Percentiles rank a stretch among this genome's conserved stretches.
These are phyloP conservation scores for Uromys caudimaculatus DNA, from an alignment of 2,797 vertebrate species.

Conservation along the genomic window DNA sequence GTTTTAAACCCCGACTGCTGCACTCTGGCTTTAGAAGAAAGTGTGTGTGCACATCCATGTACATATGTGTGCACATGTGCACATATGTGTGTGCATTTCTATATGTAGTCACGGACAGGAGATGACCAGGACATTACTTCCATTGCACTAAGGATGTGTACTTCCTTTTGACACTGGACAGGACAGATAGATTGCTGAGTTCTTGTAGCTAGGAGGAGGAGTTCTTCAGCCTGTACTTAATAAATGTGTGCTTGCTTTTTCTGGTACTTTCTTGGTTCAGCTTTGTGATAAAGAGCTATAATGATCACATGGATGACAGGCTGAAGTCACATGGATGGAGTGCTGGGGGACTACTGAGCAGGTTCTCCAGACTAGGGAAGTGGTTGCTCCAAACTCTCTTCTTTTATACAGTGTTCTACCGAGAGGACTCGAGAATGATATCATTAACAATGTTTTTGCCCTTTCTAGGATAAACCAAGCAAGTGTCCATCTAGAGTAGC, in stretches of 20 bases:
- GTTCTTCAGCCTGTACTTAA: background rate
- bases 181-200: background rate
- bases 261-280: background rate
- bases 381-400: background rate
- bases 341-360: background rate
- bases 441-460: background rate
- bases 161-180: slow-evolving; percentile 9
- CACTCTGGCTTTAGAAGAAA: slow-evolving; percentile 15
- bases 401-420: background rate
- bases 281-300: background rate
- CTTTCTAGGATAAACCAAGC: background rate
- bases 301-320: background rate
- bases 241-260: background rate
- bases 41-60: background rate
- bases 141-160: background rate
- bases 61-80: no score
- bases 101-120: background rate
- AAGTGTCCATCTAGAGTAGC: background rate
- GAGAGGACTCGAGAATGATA: background rate
- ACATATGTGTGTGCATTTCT: background rate
- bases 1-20: background rate
- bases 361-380: background rate
- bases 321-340: background rate
- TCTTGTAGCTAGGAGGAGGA: background rate
- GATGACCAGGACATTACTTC: background rate